A percentile compares a stretch with the other conserved stretches of the same genome.
These are phyloP conservation scores for Neodiprion lecontei DNA, from an alignment of 1,140 invertebrate genomes.

Conservation along the genomic window DNA sequence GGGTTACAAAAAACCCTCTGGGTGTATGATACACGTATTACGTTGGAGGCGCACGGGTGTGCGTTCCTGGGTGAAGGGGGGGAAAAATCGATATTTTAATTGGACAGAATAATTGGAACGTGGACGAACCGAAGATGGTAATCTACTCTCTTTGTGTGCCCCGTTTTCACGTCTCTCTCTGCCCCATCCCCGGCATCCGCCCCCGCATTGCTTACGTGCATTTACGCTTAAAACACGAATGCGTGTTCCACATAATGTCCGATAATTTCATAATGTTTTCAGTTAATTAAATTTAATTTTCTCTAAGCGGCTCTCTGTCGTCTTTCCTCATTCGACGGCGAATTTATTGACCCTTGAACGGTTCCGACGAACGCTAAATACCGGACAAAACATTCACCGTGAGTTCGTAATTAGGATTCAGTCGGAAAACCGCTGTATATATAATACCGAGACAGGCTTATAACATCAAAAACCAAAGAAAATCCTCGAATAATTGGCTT, in stretches of 20 bases:
- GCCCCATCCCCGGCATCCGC: constrained; percentile 13
- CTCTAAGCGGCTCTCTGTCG: constrained; percentile 37
- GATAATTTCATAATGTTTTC: constrained; percentile 43
- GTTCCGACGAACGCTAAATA: background rate
- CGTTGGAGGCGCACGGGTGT: background rate
- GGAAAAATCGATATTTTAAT: constrained; percentile 63
- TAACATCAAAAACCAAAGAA: constrained; percentile 25
- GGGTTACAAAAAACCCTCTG: background rate
- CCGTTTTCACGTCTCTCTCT: constrained; percentile 40
- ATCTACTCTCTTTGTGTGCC: constrained; percentile 43
- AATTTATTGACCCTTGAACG: constrained; percentile 31
- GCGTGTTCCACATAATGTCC: constrained; percentile 33
- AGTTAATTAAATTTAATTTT: constrained; percentile 49
- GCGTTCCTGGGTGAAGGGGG: constrained; percentile 30
- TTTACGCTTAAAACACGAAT: background rate
- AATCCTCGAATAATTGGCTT: constrained; percentile 39
- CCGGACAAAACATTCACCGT: constrained; percentile 34
- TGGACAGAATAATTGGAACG: constrained; percentile 63
- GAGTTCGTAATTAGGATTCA: constrained; percentile 39
- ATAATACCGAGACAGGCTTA: constrained; percentile 28
- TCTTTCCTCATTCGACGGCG: constrained; percentile 30
- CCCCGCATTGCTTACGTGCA: background rate
- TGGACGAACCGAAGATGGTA: constrained; percentile 59
- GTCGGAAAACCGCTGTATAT: constrained; percentile 28
- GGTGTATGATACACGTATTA: background rate